phyloP scores from a whole-genome alignment of 2,888 invertebrate species.

The Aelia acuminata region DNA sequence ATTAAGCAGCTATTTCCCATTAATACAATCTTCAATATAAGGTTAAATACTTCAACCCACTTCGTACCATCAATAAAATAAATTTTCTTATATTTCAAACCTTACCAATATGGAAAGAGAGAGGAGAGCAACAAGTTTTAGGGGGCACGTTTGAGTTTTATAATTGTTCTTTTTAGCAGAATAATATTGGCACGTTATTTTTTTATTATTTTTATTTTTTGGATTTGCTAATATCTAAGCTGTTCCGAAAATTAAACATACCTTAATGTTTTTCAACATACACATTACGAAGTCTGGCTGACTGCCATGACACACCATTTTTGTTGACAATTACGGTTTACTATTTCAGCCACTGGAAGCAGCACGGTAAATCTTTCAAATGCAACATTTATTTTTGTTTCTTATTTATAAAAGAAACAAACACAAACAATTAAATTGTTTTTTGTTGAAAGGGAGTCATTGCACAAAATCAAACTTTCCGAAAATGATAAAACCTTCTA shows the following conservation, averaged over 20 bases:
- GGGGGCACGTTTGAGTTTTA: constrained; percentile 22
- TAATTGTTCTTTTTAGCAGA: not conserved
- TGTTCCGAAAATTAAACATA: constrained; percentile 59
- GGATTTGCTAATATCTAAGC: constrained; percentile 53
- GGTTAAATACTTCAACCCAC: not conserved
- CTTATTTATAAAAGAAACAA: not conserved
- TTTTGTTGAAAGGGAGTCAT: too few relatives aligned
- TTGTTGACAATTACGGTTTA: constrained; percentile 65
- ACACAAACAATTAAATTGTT: too few relatives aligned
- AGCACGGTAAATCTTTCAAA: not conserved
- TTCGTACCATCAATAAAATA: not conserved
- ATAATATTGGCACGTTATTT: not conserved
- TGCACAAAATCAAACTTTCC: too few relatives aligned
- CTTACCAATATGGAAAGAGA: constrained; percentile 60
- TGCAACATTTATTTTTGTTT: not conserved
- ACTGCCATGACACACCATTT: constrained; percentile 67
- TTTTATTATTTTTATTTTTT: too few relatives aligned
- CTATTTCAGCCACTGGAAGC: constrained; percentile 19
- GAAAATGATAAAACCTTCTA: too few relatives aligned
- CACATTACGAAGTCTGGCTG: constrained; percentile 66
- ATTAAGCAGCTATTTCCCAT: not conserved
- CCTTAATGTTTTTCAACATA: constrained; percentile 65
- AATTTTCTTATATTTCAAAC: constrained; percentile 40
- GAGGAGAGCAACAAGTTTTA: constrained; percentile 60
- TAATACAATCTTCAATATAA: not conserved